Percentiles rank a stretch among this genome's conserved stretches.
phyloP scores from a whole-genome alignment of 2,113 vertebrate species.

The Plotosus lineatus region DNA sequence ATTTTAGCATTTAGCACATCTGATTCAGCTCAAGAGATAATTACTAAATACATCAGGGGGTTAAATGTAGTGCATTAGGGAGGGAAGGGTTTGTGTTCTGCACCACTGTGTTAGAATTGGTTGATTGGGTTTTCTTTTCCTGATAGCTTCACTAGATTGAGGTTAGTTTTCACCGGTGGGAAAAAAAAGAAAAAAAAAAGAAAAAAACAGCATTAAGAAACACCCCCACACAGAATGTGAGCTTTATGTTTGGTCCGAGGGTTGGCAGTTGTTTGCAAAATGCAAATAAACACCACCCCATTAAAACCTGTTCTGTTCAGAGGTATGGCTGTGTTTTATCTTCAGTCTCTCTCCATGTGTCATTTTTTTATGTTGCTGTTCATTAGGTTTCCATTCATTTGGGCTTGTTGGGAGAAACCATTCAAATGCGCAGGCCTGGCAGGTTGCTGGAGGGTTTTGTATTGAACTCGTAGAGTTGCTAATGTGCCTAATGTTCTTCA shows the following conservation, averaged over 20 bases:
- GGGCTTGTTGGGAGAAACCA: neutral
- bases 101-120: neutral
- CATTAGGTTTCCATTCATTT: neutral
- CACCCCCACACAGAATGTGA: neutral
- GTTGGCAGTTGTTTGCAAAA: neutral
- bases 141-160: constrained; percentile 2
- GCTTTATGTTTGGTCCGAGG: neutral
- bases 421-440: neutral
- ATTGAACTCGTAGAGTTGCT: neutral
- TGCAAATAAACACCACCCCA: neutral
- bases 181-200: too few relatives aligned
- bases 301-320: neutral
- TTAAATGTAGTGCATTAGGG: neutral
- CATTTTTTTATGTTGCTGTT: neutral
- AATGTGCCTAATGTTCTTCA: constrained; percentile 10
- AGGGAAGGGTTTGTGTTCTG: neutral
- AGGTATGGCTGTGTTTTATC: neutral
- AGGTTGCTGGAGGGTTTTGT: neutral
- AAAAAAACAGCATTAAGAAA: too few relatives aligned
- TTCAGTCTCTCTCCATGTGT: neutral
- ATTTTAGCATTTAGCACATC: neutral
- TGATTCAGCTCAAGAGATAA: constrained; percentile 4
- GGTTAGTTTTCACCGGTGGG: neutral
- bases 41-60: neutral
- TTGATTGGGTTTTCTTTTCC: constrained; percentile 22